Base-by-base conservation (phyloP, 1,140 invertebrate species). In the Trichonephila clavata region DNA sequence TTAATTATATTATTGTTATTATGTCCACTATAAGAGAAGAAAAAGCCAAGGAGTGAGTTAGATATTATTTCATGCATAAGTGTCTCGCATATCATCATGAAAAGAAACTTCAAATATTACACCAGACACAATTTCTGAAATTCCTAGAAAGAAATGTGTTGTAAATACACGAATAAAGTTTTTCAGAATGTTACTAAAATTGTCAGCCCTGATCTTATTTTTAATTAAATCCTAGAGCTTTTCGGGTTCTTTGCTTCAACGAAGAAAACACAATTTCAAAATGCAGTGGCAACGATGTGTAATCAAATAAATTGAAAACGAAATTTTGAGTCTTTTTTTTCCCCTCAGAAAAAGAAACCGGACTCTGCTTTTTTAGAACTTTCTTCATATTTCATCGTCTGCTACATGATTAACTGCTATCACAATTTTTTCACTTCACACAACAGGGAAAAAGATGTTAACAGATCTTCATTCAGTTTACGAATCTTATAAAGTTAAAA, bases 301-400 rank as follows among this genome's bases (percentile, higher is more conserved):
- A 83, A 83, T 83, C 81, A 83, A 83, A 83, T 83, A 57, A 83
- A 83, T 50, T 57, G 81, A 83, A n/a, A 24, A 83, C 16, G 7
- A 68, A 68, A 68, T 24, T 68, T 50, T 50, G 50, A 5, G n/a
- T 68, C 24, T 68, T 68, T 68, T 27, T 24, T 65, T n/a, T n/a
- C n/a, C 16, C 5, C 27, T 77, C 27, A 18, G 24, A 59, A 43
- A 83, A 83, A 50, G 57, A 43, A 27, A 8, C 16, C 20, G 43
- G 20, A 57, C 50, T 83, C n/a, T 83, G 20, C 50, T 59, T 83
- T 50, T 10, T 59, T 21, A 57, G 14, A 83, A 83, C 8, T 4
- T 57, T 57, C 21, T 39, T 10, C 21, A 83, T 24, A 16, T 83
- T 83, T 83, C 80, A 57, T 50, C 81, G 21, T 59, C 43, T n/a